phyloP scores from a whole-genome alignment of 2,888 invertebrate genomes.

The Lithophane semibrunnea region DNA sequence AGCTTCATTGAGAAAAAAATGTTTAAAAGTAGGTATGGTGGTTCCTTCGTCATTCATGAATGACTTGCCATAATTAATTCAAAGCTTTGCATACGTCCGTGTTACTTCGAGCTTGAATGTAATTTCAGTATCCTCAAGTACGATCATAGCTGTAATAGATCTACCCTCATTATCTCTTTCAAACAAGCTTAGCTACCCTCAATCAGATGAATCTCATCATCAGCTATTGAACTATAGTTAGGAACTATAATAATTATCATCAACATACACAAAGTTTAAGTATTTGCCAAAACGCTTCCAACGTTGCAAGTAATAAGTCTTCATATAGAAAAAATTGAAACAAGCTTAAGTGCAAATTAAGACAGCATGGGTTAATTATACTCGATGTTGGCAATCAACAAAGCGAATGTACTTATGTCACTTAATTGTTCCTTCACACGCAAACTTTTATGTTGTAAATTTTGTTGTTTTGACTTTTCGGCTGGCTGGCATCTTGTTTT shows the following conservation, averaged over 20 bases:
- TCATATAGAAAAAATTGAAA: constrained; percentile 23
- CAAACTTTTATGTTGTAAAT: constrained; percentile 70
- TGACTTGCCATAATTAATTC: constrained; percentile 19
- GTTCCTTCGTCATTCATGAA: constrained; percentile 11
- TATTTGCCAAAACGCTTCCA: neutral
- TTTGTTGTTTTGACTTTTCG: constrained; percentile 63
- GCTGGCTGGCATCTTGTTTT: constrained; percentile 57
- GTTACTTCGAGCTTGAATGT: constrained; percentile 15
- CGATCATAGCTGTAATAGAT: constrained; percentile 21
- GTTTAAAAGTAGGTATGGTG: neutral
- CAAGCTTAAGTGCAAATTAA: constrained; percentile 48
- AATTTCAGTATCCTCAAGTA: constrained; percentile 17
- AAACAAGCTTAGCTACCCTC: neutral
- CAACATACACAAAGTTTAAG: neutral
- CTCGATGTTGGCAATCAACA: constrained; percentile 73
- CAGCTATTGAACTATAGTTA: neutral
- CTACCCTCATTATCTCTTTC: constrained; percentile 3
- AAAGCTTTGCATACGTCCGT: constrained; percentile 13
- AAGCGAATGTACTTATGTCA: constrained; percentile 73
- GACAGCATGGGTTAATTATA: constrained; percentile 62
- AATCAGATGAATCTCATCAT: neutral
- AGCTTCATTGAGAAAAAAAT: neutral
- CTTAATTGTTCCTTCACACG: constrained; percentile 76
- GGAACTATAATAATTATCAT: neutral
- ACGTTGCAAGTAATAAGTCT: neutral